These are phyloP conservation scores for Dryobates pubescens DNA, from an alignment of 2,797 vertebrate species.

Conservation along the genomic window DNA sequence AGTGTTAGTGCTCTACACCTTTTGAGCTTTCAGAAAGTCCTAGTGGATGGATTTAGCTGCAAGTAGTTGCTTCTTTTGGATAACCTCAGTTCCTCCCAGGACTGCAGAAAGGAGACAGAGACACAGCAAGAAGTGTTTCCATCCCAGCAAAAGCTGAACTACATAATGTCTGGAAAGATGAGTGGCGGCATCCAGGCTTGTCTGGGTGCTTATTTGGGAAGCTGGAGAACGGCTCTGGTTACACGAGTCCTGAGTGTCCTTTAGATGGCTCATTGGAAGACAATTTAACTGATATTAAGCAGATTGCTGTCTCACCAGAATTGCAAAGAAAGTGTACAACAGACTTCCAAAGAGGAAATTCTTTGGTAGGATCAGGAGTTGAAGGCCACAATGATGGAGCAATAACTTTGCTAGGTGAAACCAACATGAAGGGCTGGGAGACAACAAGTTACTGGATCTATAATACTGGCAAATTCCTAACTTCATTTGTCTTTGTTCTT, in stretches of 20 bases:
- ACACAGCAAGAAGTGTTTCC: not conserved
- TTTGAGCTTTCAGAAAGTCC: not conserved
- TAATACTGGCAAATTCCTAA: not conserved
- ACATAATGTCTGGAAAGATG: conserved; percentile 39
- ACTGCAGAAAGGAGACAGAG: not conserved
- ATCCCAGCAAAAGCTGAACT: not conserved
- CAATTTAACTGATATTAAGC: not conserved
- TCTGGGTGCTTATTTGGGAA: not conserved
- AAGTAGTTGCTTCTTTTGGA: not conserved
- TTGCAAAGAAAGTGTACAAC: not conserved
- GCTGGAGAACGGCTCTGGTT: conserved; percentile 11
- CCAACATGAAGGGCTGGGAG: not conserved
- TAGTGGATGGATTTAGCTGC: not conserved
- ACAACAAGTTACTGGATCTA: not conserved
- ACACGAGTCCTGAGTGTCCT: not conserved
- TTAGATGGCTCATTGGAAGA: conserved; percentile 13
- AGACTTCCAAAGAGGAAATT: not conserved
- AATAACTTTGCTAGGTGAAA: not conserved
- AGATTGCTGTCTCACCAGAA: not conserved
- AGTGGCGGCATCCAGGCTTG: not conserved
- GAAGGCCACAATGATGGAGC: not conserved
- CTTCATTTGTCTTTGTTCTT: not conserved
- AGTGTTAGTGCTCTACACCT: not conserved
- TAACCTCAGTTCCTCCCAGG: not conserved
- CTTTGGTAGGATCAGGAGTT: not conserved